A percentile compares a stretch with the other conserved stretches of the same genome.
Conservation (phyloP, 2,797 vertebrate species). For the Stomatorhinus walkeri region DNA sequence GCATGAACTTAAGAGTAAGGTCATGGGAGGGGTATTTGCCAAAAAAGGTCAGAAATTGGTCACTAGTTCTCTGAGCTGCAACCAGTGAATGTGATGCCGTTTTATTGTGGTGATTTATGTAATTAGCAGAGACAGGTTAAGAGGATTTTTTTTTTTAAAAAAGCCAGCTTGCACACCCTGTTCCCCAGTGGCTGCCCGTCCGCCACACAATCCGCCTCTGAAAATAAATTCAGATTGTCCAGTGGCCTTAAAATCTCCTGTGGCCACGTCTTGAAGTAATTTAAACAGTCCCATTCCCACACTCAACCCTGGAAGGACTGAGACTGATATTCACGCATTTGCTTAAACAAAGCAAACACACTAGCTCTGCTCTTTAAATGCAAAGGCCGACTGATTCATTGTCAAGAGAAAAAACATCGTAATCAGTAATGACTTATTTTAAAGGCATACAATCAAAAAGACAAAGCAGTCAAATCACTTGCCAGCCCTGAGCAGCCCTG, state of each 20-base stretch:
- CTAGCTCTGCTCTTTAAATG: constrained; percentile 59
- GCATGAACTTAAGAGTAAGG: constrained; percentile 83
- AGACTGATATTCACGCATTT: constrained; percentile 65
- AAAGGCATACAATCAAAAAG: constrained; percentile 57
- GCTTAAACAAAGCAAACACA: constrained; percentile 60
- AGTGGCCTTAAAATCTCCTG: constrained; percentile 61
- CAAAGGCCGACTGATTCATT: constrained; percentile 67
- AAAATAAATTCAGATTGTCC: constrained; percentile 76
- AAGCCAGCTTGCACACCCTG: constrained; percentile 37
- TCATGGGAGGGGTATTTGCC: constrained; percentile 73
- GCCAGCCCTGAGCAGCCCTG: constrained; percentile 44
- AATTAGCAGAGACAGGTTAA: constrained; percentile 76
- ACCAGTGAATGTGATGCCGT: constrained; percentile 63
- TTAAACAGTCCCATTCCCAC: constrained; percentile 62
- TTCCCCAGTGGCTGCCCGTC: constrained; percentile 37
- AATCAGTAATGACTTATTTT: constrained; percentile 72
- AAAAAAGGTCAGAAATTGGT: constrained; percentile 88
- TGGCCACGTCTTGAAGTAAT: constrained; percentile 69
- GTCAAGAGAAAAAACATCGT: constrained; percentile 59
- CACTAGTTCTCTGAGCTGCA: constrained; percentile 63
- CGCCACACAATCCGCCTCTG: constrained; percentile 50
- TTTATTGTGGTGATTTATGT: constrained; percentile 89
- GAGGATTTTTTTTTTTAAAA: constrained; percentile 53
- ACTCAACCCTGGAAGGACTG: constrained; percentile 62
- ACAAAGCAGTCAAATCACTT: constrained; percentile 68